Evolutionary conservation across 2,113 vertebrate species (phyloP).

Genomic region (Xiphophorus couchianus): DNA sequence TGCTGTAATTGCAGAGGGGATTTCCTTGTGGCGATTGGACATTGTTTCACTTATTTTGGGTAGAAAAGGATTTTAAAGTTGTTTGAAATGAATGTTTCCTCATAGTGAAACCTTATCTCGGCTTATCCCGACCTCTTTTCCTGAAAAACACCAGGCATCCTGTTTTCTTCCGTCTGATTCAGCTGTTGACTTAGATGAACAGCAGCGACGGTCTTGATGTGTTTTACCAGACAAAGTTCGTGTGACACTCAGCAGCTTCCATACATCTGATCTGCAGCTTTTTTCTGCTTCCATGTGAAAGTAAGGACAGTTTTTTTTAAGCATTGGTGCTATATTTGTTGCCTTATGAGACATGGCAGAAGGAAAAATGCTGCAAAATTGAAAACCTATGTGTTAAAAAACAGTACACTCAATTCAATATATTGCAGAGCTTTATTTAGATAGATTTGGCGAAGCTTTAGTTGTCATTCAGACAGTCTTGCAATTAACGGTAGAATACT

Average conservation of each 20-base stretch:
- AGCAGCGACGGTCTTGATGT: conserved; percentile 7
- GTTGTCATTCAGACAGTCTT: too few relatives aligned
- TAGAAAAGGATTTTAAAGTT: not conserved
- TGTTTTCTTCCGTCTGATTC: conserved; percentile 42
- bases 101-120: not conserved
- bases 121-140: conserved; percentile 32
- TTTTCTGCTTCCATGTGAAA: not conserved
- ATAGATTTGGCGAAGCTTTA: too few relatives aligned
- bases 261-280: not conserved
- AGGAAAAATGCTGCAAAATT: not conserved
- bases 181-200: conserved; percentile 24
- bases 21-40: not conserved
- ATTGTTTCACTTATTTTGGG: not conserved
- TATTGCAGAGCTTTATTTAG: too few relatives aligned
- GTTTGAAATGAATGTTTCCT: not conserved
- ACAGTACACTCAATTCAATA: too few relatives aligned
- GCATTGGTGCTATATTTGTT: too few relatives aligned
- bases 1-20: conserved; percentile 13
- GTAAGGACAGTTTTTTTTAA: not conserved
- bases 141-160: conserved; percentile 40
- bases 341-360: not conserved
- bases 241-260: conserved; percentile 14
- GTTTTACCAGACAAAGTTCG: conserved; percentile 14
- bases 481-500: not conserved
- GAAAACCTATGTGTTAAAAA: too few relatives aligned